Base-by-base conservation (phyloP, 2,888 invertebrate species). In the Stramonita haemastoma region DNA sequence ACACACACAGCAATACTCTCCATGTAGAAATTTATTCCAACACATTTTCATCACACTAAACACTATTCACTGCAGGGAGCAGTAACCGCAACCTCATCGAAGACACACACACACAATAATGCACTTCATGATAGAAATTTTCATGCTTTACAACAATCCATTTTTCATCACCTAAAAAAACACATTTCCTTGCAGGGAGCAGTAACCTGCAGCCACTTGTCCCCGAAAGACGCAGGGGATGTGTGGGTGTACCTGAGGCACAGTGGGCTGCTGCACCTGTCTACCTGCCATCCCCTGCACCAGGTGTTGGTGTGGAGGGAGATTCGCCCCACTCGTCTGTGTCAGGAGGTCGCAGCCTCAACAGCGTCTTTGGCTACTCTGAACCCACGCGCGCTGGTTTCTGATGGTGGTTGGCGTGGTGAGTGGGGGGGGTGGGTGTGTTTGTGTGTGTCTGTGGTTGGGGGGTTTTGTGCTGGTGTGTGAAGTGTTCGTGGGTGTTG, bases 171-270 rank as follows among this genome's bases (percentile, higher is more conserved):
- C 46, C 2, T n/a, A n/a, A n/a, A n/a, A 11, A 73, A 17, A 29
- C 13, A 8, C 77, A 79, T 26, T 34, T 22, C 34, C 17, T 4
- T 17, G 15, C 96, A 97, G 93, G 97, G 97, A 32, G 97, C 97
- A 95, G 96, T 98, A 91, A 95, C 98, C 85, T 97, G 97, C 90
- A 97, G 97, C 29, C 98, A 98, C 96, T 96, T 98, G 92, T 97
- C 97, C 90, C 97, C 97, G 89, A 97, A 97, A 91, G 98, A 98
- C 95, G 96, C 98, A 87, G 96, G 97, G 79, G 98, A 98, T 94
- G 97, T 98, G 0, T 97, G 98, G 94, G 97, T 97, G n/a, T 98
- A 97, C 96, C 97, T 98, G 90, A 97, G 97, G 91, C 97, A 98
- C 91, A 97, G 97, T 93, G 98, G 98, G 4, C 96, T 98, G 89